A percentile compares a stretch with the other conserved stretches of the same genome.
Evolutionary conservation across 2,113 vertebrate species (phyloP).

Genomic region (Gavialis gangeticus): DNA sequence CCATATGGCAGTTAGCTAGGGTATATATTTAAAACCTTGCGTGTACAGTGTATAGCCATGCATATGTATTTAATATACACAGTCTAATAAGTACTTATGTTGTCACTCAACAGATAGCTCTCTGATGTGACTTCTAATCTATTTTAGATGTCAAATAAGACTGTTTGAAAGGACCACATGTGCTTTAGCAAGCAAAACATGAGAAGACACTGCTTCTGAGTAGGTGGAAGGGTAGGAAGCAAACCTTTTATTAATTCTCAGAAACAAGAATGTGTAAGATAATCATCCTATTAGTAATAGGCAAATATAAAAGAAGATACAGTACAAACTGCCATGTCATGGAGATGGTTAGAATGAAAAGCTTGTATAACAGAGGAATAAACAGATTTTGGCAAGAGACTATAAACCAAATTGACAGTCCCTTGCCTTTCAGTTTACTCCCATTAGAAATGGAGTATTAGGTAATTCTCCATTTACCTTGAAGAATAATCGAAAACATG

Average conservation of each 20-base stretch:
- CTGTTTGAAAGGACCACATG: slow-evolving; percentile 56
- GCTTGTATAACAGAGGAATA: background rate
- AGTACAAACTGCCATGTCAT: background rate
- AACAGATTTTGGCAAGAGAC: background rate
- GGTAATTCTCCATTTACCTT: background rate
- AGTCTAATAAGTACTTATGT: slow-evolving; percentile 52
- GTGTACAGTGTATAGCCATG: slow-evolving; percentile 61
- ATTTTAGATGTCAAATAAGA: slow-evolving; percentile 5
- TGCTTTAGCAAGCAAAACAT: slow-evolving; percentile 56
- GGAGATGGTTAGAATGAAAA: background rate
- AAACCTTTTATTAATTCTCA: slow-evolving; percentile 55
- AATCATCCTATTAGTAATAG: slow-evolving; percentile 55
- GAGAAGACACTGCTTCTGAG: slow-evolving; percentile 57
- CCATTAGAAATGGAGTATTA: background rate
- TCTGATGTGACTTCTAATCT: slow-evolving; percentile 45
- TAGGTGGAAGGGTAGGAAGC: slow-evolving; percentile 60
- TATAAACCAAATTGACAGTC: background rate
- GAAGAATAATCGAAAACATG: background rate
- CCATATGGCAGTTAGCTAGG: slow-evolving; percentile 81
- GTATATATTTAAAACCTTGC: slow-evolving; percentile 72
- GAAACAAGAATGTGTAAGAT: slow-evolving; percentile 38
- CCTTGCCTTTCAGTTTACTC: background rate
- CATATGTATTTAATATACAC: slow-evolving; percentile 55
- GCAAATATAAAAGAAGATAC: slow-evolving; percentile 26
- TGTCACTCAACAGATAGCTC: slow-evolving; percentile 59